Evolutionary conservation across 2,113 vertebrate genomes (phyloP).

Genomic region (Phrynosoma blainvillii): DNA sequence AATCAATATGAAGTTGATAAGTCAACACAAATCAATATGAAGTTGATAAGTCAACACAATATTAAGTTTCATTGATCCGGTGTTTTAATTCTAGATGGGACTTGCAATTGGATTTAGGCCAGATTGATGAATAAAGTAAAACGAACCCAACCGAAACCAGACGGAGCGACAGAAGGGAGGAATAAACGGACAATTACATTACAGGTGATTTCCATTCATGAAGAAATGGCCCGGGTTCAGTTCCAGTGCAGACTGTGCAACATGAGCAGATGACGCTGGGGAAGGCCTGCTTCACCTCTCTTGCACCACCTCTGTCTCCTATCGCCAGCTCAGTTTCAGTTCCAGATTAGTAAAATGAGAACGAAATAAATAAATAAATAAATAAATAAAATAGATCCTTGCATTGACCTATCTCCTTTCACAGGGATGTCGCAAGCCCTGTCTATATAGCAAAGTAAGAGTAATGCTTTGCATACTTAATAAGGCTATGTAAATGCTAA

Average conservation of each 20-base stretch:
- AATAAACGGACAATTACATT: background rate
- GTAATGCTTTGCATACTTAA: conserved; percentile 25
- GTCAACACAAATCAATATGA: too few species aligned
- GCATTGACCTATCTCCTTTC: conserved; percentile 1
- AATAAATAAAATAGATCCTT: background rate
- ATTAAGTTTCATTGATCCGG: too few species aligned
- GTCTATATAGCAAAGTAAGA: background rate
- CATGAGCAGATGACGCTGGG: too few species aligned
- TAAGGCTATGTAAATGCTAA: background rate
- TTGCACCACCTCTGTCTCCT: conserved; percentile 21
- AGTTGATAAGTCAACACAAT: too few species aligned
- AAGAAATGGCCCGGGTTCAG: background rate
- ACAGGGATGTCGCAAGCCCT: background rate
- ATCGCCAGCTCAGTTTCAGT: conserved; percentile 23
- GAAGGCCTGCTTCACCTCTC: background rate
- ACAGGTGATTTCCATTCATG: background rate
- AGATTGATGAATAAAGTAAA: background rate
- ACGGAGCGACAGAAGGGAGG: background rate
- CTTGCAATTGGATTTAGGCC: too few species aligned
- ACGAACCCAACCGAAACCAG: background rate
- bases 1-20: too few species aligned
- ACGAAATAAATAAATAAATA: background rate
- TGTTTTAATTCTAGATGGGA: too few species aligned
- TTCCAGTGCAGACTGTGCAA: background rate
- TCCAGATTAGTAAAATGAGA: conserved; percentile 6